A percentile compares a stretch with the other conserved stretches of the same genome.
Evolutionary conservation across 2,888 invertebrate genomes (phyloP).

Genomic region (Patella caerulea): DNA sequence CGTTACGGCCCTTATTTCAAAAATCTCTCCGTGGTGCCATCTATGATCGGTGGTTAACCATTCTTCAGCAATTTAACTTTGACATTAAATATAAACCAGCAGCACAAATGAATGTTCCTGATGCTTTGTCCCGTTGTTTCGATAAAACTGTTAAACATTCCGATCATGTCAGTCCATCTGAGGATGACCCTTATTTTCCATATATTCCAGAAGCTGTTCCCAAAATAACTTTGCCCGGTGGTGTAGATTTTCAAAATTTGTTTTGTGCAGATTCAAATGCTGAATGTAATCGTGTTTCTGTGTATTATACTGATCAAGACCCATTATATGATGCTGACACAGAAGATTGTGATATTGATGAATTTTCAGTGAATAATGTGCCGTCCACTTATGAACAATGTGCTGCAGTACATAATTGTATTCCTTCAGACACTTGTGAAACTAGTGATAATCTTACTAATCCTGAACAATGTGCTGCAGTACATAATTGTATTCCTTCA

Average conservation of each 20-base stretch:
- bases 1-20: slow-evolving; percentile 19
- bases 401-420: not conserved
- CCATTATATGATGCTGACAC: slow-evolving; percentile 8
- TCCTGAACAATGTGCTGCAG: too few species aligned
- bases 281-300: not conserved
- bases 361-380: too few species aligned
- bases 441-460: too few species aligned
- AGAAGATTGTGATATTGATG: not conserved
- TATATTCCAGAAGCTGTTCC: slow-evolving; percentile 14
- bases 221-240: slow-evolving; percentile 11
- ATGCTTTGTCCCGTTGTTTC: not conserved
- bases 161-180: slow-evolving; percentile 16
- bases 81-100: slow-evolving; percentile 20
- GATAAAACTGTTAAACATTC: not conserved
- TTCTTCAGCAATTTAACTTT: not conserved
- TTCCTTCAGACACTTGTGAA: too few species aligned
- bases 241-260: not conserved
- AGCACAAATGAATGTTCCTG: slow-evolving; percentile 6
- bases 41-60: slow-evolving; percentile 21
- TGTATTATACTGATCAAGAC: not conserved
- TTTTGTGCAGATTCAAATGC: not conserved
- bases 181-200: slow-evolving; percentile 22
- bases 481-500: not conserved
- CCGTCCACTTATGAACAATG: too few species aligned
- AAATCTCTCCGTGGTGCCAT: slow-evolving; percentile 24